These are phyloP conservation scores for Limnephilus lunatus DNA, from an alignment of 2,888 invertebrate species.

Conservation along the genomic window DNA sequence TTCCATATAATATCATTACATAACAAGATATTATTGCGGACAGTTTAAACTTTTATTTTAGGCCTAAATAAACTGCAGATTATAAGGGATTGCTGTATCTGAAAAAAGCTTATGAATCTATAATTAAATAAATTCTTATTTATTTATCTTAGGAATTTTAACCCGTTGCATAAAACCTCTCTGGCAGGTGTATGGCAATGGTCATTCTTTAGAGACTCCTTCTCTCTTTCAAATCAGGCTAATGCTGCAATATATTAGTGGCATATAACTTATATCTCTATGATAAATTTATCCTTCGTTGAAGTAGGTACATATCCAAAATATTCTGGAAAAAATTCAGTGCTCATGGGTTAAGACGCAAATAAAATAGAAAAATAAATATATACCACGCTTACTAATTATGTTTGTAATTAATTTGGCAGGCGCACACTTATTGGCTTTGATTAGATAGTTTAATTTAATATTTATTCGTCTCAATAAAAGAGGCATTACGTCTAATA, in stretches of 20 bases:
- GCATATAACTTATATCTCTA: neutral
- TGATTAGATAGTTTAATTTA: slow-evolving; percentile 2
- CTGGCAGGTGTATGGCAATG: neutral
- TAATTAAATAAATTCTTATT: neutral
- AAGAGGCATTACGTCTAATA: neutral
- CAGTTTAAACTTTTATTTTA: neutral
- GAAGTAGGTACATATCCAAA: neutral
- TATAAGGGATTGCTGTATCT: neutral
- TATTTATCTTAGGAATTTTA: neutral
- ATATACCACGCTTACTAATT: neutral
- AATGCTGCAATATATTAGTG: no score
- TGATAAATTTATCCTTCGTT: no score
- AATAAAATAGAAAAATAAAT: neutral
- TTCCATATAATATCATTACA: neutral
- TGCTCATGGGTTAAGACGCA: neutral
- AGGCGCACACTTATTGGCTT: neutral
- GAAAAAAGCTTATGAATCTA: neutral
- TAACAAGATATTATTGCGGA: neutral
- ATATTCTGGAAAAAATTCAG: neutral
- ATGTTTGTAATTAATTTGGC: neutral
- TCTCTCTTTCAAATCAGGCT: neutral
- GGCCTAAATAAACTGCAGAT: neutral
- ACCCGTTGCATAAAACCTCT: neutral
- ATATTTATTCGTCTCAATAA: neutral
- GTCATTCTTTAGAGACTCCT: neutral